A percentile compares a stretch with the other conserved stretches of the same genome.
Evolutionary conservation across 2,113 vertebrate genomes (phyloP).

Genomic region (Saccopteryx bilineata): DNA sequence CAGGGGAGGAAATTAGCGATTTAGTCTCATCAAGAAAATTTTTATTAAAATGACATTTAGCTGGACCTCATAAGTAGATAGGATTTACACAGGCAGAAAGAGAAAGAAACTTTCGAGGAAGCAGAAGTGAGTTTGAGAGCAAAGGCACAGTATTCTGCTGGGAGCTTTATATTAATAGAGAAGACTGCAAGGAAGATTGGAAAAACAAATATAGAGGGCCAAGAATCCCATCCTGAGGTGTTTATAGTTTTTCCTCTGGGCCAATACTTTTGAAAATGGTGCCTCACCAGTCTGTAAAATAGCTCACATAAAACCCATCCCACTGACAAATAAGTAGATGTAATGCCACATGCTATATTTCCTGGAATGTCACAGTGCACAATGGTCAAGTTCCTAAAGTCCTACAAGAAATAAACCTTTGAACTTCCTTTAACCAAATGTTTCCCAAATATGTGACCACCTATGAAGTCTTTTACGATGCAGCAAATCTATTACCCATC

Average conservation of each 20-base stretch:
- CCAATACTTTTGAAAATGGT: background rate
- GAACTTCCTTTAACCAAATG: conserved; percentile 30
- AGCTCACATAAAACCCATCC: background rate
- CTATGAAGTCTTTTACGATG: background rate
- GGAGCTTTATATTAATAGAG: background rate
- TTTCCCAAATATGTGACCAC: background rate
- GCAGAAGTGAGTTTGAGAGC: background rate
- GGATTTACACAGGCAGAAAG: background rate
- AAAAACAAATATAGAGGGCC: background rate
- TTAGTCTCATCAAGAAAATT: conserved; percentile 25
- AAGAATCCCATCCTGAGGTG: background rate
- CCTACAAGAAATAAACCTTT: conserved; percentile 38
- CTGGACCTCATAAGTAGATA: background rate
- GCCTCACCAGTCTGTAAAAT: background rate
- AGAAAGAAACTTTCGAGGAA: background rate
- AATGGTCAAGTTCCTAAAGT: background rate
- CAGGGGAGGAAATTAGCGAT: conserved; percentile 31
- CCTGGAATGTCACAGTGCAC: background rate
- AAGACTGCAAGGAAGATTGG: background rate
- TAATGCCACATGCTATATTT: background rate
- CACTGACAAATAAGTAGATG: background rate
- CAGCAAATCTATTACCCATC: conserved; percentile 18
- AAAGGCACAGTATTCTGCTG: background rate
- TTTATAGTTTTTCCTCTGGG: background rate
- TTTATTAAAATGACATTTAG: background rate